Percentiles rank a stretch among this genome's conserved stretches.
Conservation (phyloP, 2,113 vertebrate genomes). For the Lepus americanus region DNA sequence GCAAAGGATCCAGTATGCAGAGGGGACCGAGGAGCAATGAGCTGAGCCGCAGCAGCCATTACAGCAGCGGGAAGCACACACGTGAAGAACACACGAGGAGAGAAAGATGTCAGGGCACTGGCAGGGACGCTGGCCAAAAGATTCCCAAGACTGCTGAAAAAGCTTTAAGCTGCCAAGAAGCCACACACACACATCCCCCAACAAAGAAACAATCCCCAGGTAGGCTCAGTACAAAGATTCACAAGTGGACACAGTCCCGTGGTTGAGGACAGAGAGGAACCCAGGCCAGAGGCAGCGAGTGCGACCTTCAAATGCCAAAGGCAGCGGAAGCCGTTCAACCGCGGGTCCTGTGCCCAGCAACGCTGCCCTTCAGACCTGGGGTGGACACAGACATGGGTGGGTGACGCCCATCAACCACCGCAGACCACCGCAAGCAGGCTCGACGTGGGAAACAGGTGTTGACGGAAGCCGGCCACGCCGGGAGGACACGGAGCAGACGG, state of each 20-base stretch:
- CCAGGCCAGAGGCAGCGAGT: neutral
- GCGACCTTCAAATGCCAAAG: neutral
- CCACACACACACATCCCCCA: neutral
- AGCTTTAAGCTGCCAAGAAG: neutral
- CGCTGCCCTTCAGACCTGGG: neutral
- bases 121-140: neutral
- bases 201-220: neutral
- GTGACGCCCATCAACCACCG: no score
- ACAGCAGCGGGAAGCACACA: no score
- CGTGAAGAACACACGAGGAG: rapidly evolving
- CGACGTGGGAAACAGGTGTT: neutral
- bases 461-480: neutral
- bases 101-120: neutral
- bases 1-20: neutral
- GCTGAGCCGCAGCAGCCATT: neutral
- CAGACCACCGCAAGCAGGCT: neutral
- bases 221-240: neutral
- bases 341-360: neutral
- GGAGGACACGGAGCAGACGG: neutral
- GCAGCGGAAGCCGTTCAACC: neutral
- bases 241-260: neutral
- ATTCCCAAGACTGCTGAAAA: neutral
- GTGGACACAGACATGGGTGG: neutral
- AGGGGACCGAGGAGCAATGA: neutral
- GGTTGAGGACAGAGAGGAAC: no score